A percentile compares a stretch with the other conserved stretches of the same genome.
These are phyloP conservation scores for Pagrus major DNA, from an alignment of 2,113 vertebrate species.

Conservation along the genomic window DNA sequence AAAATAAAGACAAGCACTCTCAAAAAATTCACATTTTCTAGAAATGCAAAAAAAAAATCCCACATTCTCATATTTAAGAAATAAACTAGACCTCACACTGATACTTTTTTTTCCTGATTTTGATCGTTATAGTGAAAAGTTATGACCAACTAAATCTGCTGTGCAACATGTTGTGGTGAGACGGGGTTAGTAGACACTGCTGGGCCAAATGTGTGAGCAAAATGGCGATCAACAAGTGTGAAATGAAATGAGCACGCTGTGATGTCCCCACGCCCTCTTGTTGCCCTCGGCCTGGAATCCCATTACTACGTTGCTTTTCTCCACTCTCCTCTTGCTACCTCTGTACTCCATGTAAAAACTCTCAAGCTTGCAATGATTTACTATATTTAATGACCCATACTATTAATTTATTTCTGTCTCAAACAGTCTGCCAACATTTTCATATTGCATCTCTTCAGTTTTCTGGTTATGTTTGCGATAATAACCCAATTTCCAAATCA, in stretches of 20 bases:
- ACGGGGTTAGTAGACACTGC: background rate
- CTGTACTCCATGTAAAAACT: background rate
- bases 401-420: background rate
- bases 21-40: background rate
- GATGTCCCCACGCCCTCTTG: conserved; percentile 21
- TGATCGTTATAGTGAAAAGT: background rate
- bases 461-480: background rate
- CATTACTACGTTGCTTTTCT: conserved; percentile 11
- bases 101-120: background rate
- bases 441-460: background rate
- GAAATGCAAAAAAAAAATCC: no score
- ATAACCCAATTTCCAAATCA: background rate
- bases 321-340: background rate
- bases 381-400: background rate
- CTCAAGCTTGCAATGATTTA: background rate
- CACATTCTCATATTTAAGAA: background rate
- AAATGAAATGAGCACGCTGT: conserved; percentile 46
- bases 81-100: background rate
- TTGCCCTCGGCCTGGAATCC: conserved; percentile 10
- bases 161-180: background rate
- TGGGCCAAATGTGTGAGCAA: conserved; percentile 43
- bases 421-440: background rate
- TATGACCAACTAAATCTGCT: background rate
- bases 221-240: conserved; percentile 76
- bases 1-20: background rate